Evolutionary conservation across 2,888 invertebrate species (phyloP).

Genomic region (Platycheirus albimanus): DNA sequence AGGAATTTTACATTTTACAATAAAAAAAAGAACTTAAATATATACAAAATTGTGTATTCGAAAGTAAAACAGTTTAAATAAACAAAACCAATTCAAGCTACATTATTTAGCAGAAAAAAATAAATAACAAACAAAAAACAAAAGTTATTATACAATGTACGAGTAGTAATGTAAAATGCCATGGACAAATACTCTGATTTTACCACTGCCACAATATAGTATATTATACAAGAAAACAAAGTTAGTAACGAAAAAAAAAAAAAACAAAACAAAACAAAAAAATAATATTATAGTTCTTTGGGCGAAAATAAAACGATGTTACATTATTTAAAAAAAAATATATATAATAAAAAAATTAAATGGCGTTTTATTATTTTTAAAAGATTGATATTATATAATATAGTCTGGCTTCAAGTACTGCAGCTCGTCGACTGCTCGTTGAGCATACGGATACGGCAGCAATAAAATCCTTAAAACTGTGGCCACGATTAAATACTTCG

Average conservation of each 20-base stretch:
- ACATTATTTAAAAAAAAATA: slow-evolving; percentile 83
- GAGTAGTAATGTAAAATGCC: slow-evolving; percentile 76
- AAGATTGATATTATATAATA: too few species aligned
- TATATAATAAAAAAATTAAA: slow-evolving; percentile 76
- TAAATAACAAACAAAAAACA: slow-evolving; percentile 38
- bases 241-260: slow-evolving; percentile 71
- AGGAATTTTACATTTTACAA: slow-evolving; percentile 64
- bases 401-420: too few species aligned
- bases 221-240: slow-evolving; percentile 73
- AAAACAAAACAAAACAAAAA: slow-evolving; percentile 53
- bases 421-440: too few species aligned
- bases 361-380: slow-evolving; percentile 44
- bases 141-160: slow-evolving; percentile 72
- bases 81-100: slow-evolving; percentile 67
- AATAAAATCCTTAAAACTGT: too few species aligned
- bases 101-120: slow-evolving; percentile 62
- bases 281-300: slow-evolving; percentile 82
- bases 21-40: slow-evolving; percentile 16
- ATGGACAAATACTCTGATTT: slow-evolving; percentile 78
- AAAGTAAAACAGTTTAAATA: slow-evolving; percentile 57
- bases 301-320: slow-evolving; percentile 83
- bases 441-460: too few species aligned
- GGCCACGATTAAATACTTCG: too few species aligned
- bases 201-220: slow-evolving; percentile 78
- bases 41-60: slow-evolving; percentile 52